Evolutionary conservation across 2,888 invertebrate genomes (phyloP).

Genomic region (Leptopilina syphax): DNA sequence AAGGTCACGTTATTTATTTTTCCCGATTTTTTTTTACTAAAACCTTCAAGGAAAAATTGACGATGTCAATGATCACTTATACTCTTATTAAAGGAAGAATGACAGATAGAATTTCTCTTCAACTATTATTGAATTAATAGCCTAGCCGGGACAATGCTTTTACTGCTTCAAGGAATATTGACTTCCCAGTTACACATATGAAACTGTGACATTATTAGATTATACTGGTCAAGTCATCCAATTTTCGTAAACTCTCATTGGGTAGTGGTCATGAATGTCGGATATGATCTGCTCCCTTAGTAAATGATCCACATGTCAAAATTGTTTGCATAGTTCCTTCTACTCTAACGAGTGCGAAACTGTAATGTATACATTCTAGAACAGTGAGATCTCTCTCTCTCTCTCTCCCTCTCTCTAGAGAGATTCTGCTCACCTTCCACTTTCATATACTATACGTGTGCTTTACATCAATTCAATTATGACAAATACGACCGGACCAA

Average conservation of each 20-base stretch:
- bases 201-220: constrained; percentile 24
- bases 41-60: background rate
- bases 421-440: constrained; percentile 23
- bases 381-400: background rate
- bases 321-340: constrained; percentile 33
- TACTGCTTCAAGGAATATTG: background rate
- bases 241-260: constrained; percentile 24
- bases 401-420: background rate
- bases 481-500: constrained; percentile 30
- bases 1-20: background rate
- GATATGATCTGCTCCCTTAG: constrained; percentile 11
- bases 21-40: background rate
- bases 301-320: constrained; percentile 36
- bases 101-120: too few relatives aligned
- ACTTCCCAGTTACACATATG: background rate
- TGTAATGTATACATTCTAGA: constrained; percentile 2
- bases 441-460: background rate
- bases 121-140: too few relatives aligned
- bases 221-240: background rate
- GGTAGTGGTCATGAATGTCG: background rate
- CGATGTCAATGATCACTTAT: background rate
- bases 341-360: background rate
- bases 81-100: too few relatives aligned
- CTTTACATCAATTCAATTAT: constrained; percentile 40
- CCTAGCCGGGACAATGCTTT: background rate